phyloP scores from a whole-genome alignment of 2,113 vertebrate species.

The Terrapene triunguis region DNA sequence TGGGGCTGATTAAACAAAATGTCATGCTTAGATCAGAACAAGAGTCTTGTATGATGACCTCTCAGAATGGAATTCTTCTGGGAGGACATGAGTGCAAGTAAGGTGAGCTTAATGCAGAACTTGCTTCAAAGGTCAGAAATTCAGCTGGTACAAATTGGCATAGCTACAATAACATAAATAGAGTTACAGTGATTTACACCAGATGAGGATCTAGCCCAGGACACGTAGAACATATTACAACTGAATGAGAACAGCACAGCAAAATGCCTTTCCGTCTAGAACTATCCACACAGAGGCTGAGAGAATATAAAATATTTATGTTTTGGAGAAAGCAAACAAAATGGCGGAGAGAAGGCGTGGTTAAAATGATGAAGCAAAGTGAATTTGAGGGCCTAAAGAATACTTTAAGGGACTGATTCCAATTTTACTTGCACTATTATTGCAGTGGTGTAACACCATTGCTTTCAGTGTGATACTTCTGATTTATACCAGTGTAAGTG shows the following conservation, averaged over 20 bases:
- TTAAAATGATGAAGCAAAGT: conserved; percentile 67
- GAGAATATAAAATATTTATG: conserved; percentile 62
- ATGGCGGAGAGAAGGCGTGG: conserved; percentile 35
- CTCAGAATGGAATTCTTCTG: fast-evolving
- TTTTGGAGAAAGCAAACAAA: neutral
- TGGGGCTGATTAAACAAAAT: fast-evolving
- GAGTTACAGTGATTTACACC: conserved; percentile 2
- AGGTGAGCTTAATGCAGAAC: neutral
- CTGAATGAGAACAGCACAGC: neutral
- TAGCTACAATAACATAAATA: neutral
- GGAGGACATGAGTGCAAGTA: fast-evolving
- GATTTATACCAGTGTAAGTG: neutral
- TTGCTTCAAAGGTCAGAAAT: conserved; percentile 4
- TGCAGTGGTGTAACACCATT: neutral
- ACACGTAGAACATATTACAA: neutral
- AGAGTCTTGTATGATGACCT: neutral
- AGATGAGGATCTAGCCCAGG: conserved; percentile 12
- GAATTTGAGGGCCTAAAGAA: conserved; percentile 29
- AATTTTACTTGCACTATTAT: neutral
- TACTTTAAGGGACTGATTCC: neutral
- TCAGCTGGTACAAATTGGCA: fast-evolving
- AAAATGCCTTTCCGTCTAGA: conserved; percentile 59
- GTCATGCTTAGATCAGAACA: fast-evolving
- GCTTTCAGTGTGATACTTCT: neutral
- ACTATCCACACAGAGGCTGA: neutral